Base-by-base conservation (phyloP, 1,140 invertebrate species). In the Trichonephila inaurata region DNA sequence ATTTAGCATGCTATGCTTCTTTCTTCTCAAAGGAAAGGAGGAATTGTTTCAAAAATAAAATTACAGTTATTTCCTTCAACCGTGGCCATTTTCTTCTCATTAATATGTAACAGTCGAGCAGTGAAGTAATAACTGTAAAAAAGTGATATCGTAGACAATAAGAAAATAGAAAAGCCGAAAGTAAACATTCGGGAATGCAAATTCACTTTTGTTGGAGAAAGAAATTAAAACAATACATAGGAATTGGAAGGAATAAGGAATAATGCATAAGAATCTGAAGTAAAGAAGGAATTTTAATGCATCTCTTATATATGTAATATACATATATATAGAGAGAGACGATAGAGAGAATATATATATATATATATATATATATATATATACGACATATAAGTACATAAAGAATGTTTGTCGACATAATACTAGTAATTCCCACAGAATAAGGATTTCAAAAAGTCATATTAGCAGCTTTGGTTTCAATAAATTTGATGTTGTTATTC, bases 11-110 rank as follows among this genome's bases (percentile, higher is more conserved):
- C 72, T 18, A 77, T 33, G 72, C 33, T 77, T 77, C 28, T 77
- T 77, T 69, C 66, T 77, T 16, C 69, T 40, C 33, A 2, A n/a
- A n/a, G n/a, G n/a, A n/a, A n/a, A n/a, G 14, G 24, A 72, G 18
- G 69, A 24, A 72, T 72, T 77, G 72, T 77, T 77, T 77, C 28
- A 28, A 77, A 77, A 33, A 77, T 40, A 33, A 72, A 77, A 77
- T 33, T 33, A 16, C 72, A 33, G 72, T 7, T 77, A 28, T 77
- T 77, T 77, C 16, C 28, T 40, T 14, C 72, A 33, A 33, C 28
- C 33, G 7, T 33, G 16, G 28, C 0, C 28, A 2, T 77, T 77
- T 33, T 77, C 18, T 12, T 19, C 72, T 77, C 72, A 77, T 77
- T 77, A 77, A 77, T 77, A 77, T 77, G 72, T 77, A 77, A 33